Evolutionary conservation across 2,113 vertebrate species (phyloP).

Genomic region (Equus przewalskii): DNA sequence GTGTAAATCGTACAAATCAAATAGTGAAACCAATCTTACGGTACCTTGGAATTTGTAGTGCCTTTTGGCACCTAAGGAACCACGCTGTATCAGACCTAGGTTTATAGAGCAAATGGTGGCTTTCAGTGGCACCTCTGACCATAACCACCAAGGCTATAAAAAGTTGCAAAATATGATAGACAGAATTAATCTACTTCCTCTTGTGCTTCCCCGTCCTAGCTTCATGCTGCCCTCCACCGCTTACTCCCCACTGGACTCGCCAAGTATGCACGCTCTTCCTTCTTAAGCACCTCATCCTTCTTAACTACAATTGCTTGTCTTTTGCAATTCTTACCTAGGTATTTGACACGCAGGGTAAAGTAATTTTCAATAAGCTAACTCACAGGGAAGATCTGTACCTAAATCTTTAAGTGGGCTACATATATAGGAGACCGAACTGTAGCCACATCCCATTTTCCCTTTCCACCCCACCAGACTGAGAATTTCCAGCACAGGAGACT

Average conservation of each 20-base stretch:
- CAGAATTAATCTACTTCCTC: constrained; percentile 32
- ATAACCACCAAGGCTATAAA: neutral
- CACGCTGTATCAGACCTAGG: neutral
- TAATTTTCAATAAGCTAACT: neutral
- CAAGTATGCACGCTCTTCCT: neutral
- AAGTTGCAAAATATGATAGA: neutral
- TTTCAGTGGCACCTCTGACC: neutral
- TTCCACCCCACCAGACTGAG: neutral
- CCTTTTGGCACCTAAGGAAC: neutral
- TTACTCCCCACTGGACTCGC: neutral
- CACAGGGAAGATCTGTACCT: neutral
- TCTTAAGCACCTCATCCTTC: neutral
- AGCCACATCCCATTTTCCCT: neutral
- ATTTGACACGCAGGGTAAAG: constrained; percentile 8
- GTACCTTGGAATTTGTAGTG: neutral
- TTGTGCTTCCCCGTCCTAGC: neutral
- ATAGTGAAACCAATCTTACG: neutral
- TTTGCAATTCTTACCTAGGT: neutral
- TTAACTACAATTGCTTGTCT: neutral
- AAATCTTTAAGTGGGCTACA: neutral
- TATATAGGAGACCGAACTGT: neutral
- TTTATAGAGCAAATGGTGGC: neutral
- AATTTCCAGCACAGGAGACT: neutral
- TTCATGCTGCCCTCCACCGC: neutral
- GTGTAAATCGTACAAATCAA: constrained; percentile 42